Conservation (phyloP, 2,888 invertebrate species). For the Xanthorhoe designata region DNA sequence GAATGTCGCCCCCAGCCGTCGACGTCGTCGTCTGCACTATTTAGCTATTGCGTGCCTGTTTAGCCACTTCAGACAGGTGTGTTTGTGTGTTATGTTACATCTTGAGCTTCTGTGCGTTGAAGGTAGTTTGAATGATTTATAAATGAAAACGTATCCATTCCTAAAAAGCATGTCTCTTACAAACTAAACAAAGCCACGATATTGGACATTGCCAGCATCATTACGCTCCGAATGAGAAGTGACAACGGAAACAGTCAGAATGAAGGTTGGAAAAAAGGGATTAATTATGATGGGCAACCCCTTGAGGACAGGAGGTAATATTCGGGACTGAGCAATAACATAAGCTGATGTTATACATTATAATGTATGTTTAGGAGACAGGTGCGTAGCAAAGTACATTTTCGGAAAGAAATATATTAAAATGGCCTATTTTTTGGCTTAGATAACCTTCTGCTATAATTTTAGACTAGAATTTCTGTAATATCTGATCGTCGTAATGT, state of each 20-base stretch:
- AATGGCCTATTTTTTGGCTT: neutral
- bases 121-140: neutral
- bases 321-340: slow-evolving; percentile 42
- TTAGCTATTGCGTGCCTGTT: slow-evolving; percentile 19
- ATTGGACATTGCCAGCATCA: slow-evolving; percentile 37
- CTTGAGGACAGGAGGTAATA: slow-evolving; percentile 44
- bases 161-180: slow-evolving; percentile 14
- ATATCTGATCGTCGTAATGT: too few species aligned
- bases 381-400: slow-evolving; percentile 1
- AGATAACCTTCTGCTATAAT: neutral
- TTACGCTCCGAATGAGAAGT: slow-evolving; percentile 42
- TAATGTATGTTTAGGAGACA: slow-evolving; percentile 18
- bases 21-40: slow-evolving; percentile 27
- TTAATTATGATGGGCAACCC: slow-evolving; percentile 45
- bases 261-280: slow-evolving; percentile 44
- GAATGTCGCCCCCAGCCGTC: slow-evolving; percentile 26
- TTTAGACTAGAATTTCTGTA: neutral
- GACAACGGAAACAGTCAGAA: slow-evolving; percentile 42
- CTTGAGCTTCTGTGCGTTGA: slow-evolving; percentile 4
- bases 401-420: neutral
- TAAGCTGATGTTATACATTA: slow-evolving; percentile 24
- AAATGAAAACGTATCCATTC: slow-evolving; percentile 4
- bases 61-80: slow-evolving; percentile 22
- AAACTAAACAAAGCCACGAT: slow-evolving; percentile 39
- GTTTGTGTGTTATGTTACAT: slow-evolving; percentile 15